Base-by-base conservation (phyloP, 2,888 invertebrate species). In the Zygothrica quintamaculata region DNA sequence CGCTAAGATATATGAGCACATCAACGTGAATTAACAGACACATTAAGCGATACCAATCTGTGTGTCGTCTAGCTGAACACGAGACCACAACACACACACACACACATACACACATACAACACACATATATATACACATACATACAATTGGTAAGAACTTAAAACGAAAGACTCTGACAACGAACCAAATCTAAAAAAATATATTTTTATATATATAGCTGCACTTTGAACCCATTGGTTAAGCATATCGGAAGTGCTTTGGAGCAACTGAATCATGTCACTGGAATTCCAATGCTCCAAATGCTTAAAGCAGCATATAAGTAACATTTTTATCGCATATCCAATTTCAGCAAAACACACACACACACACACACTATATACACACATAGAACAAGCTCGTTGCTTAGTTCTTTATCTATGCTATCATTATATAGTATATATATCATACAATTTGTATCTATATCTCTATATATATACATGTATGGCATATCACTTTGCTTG, bases 21-120 rank as follows among this genome's bases (percentile, higher is more conserved):
- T 81, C 80, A 82, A 85, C 61, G 82, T 85, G 85, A 87, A 87
- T 85, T 85, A 87, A 82, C 85, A 85, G 82, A 74, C 82, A 82
- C 85, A 78, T 84, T 76, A 82, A 82, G 71, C 75, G 88, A 87
- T 87, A 86, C 65, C 68, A 71, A 84, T 84, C 87, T 77, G 58
- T 56, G 36, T 70, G 59, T 40, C 34, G 43, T 64, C 65, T 39
- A 65, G 18, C 44, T 36, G 15, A 74, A 74, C 72, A 73, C 69
- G 65, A 84, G 75, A 79, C 82, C 58, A 64, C 60, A 59, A 62
- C 53, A 40, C 31, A 62, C 46, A 33, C 13, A 56, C 25, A 44
- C 18, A 12, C 25, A 13, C 31, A 39, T 2, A 33, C 18, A 36
- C 37, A 40, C 25, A 40, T 43, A 55, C 46, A 42, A 40, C n/a